phyloP scores from a whole-genome alignment of 2,888 invertebrate genomes.

The Invenusta paracnida region DNA sequence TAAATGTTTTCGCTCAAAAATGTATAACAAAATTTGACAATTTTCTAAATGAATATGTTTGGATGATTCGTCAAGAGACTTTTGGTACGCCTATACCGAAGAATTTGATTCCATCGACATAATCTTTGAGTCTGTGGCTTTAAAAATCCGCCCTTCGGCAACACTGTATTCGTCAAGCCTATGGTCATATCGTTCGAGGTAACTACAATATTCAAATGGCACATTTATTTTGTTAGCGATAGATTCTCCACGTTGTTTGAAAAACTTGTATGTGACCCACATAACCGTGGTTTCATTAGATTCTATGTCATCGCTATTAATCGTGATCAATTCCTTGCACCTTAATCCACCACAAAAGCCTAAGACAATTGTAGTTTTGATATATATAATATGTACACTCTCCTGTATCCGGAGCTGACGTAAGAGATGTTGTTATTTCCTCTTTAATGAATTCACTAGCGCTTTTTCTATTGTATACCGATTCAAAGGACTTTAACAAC shows the following conservation, averaged over 20 bases:
- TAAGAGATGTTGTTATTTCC: not conserved
- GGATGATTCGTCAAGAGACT: not conserved
- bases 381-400: not conserved
- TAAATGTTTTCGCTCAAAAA: slow-evolving; percentile 16
- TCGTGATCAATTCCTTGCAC: not conserved
- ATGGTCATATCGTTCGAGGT: slow-evolving; percentile 13
- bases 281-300: not conserved
- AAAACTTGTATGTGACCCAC: not conserved
- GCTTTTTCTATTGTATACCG: not conserved
- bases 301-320: not conserved
- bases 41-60: slow-evolving; percentile 15
- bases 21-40: not conserved
- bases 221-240: not conserved
- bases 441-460: not conserved
- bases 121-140: not conserved
- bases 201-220: not conserved
- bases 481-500: slow-evolving; percentile 22
- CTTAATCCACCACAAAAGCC: slow-evolving; percentile 3
- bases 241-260: slow-evolving; percentile 3
- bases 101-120: not conserved
- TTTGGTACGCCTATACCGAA: not conserved
- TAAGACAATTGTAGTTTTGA: not conserved
- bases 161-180: slow-evolving; percentile 13
- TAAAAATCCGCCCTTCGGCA: slow-evolving; percentile 29
- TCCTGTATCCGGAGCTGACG: not conserved